Percentiles rank a stretch among this genome's conserved stretches.
Conservation (phyloP, 2,888 invertebrate genomes). For the Ephialtes manifestator region DNA sequence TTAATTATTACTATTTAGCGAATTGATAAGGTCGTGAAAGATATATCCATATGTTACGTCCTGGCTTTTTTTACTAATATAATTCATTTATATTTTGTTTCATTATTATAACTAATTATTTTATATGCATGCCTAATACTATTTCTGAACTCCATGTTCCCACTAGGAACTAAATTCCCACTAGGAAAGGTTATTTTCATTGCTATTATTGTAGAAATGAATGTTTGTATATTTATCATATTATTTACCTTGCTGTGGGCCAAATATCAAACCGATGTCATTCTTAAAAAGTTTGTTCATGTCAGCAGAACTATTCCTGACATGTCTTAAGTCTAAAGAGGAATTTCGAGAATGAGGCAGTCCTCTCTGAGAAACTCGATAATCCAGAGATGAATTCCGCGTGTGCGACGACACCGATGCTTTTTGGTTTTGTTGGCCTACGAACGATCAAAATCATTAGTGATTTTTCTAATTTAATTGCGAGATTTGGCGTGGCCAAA, state of each 20-base stretch:
- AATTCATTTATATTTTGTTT: no score
- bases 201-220: neutral
- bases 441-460: neutral
- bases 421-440: conserved; percentile 78
- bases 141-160: no score
- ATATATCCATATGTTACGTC: no score
- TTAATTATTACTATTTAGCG: neutral
- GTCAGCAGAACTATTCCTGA: conserved; percentile 92
- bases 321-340: conserved; percentile 92
- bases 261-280: conserved; percentile 91
- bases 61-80: no score
- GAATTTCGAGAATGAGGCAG: conserved; percentile 93
- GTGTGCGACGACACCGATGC: conserved; percentile 85
- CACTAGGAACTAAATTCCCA: no score
- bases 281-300: conserved; percentile 91
- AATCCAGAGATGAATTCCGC: conserved; percentile 94
- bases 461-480: neutral
- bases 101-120: no score
- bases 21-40: no score
- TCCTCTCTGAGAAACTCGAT: conserved; percentile 87
- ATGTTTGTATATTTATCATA: neutral
- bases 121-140: no score
- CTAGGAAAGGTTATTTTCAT: no score
- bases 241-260: conserved; percentile 86
- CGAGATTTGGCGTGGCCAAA: no score